Conservation (phyloP, 2,888 invertebrate genomes). For the Heliconius charithonia region DNA sequence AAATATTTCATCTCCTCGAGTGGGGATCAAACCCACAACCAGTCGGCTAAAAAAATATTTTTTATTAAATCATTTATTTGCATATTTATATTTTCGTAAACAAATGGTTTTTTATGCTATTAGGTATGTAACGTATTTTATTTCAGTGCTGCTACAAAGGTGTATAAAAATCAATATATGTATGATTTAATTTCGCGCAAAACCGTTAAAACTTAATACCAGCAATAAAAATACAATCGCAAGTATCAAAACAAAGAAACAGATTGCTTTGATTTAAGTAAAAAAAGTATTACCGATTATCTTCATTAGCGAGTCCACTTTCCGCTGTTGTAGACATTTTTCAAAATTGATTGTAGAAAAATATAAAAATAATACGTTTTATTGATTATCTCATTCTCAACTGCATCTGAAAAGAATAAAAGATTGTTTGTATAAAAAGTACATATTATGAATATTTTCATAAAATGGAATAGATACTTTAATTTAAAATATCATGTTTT, state of each 20-base stretch:
- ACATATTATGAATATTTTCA: no score
- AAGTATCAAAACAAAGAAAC: neutral
- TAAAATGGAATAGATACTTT: no score
- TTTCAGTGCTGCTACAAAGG: no score
- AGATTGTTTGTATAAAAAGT: slow-evolving; percentile 22
- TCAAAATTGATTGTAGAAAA: slow-evolving; percentile 41
- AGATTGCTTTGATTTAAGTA: neutral
- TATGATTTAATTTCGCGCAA: no score
- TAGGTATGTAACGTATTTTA: no score
- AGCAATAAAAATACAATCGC: neutral
- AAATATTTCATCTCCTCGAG: no score
- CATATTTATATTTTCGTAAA: no score
- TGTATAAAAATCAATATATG: no score
- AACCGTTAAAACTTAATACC: neutral
- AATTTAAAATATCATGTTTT: slow-evolving; percentile 16
- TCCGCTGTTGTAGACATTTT: slow-evolving; percentile 72
- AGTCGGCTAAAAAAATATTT: no score
- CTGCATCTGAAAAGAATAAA: slow-evolving; percentile 58
- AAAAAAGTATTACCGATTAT: slow-evolving; percentile 60
- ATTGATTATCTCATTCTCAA: slow-evolving; percentile 61
- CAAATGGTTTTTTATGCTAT: no score
- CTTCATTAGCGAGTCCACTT: slow-evolving; percentile 68
- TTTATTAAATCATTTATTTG: no score
- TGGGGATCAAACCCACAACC: no score
- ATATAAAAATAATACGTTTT: slow-evolving; percentile 33